Evolutionary conservation across 2,888 invertebrate genomes (phyloP).

Genomic region (Philonicus albiceps): DNA sequence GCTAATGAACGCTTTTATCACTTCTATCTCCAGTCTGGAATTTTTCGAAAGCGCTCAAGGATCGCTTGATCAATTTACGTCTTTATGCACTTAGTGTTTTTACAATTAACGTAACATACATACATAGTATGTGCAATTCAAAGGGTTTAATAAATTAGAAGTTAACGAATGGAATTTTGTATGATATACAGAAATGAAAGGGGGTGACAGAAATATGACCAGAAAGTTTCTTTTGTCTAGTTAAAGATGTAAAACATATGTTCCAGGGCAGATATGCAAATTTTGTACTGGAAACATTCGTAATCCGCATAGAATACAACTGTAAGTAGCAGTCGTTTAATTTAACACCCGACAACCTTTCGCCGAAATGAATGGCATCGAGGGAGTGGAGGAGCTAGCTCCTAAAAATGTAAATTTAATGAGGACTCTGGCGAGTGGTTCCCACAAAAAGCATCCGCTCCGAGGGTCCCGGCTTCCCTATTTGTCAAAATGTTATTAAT

Average conservation of each 20-base stretch:
- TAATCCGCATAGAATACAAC: background rate
- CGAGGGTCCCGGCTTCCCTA: background rate
- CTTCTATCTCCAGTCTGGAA: background rate
- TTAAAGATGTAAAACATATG: background rate
- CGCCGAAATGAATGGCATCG: background rate
- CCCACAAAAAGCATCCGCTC: background rate
- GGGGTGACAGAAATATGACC: background rate
- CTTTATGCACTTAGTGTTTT: too few species aligned
- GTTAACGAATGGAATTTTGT: background rate
- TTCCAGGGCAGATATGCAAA: background rate
- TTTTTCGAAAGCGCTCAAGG: background rate
- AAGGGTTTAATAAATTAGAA: background rate
- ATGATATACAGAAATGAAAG: background rate
- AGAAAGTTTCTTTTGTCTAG: background rate
- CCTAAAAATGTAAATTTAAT: slow-evolving; percentile 4
- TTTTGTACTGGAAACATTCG: background rate
- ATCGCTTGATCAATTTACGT: too few species aligned
- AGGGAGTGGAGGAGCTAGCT: background rate
- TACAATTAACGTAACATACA: too few species aligned
- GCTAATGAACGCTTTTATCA: background rate
- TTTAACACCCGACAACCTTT: background rate
- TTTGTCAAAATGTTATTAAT: slow-evolving; percentile 27
- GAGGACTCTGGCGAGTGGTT: background rate
- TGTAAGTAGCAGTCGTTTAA: background rate
- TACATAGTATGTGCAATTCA: too few species aligned